Base-by-base conservation (phyloP, 2,797 vertebrate genomes). In the Phrynocephalus forsythii region DNA sequence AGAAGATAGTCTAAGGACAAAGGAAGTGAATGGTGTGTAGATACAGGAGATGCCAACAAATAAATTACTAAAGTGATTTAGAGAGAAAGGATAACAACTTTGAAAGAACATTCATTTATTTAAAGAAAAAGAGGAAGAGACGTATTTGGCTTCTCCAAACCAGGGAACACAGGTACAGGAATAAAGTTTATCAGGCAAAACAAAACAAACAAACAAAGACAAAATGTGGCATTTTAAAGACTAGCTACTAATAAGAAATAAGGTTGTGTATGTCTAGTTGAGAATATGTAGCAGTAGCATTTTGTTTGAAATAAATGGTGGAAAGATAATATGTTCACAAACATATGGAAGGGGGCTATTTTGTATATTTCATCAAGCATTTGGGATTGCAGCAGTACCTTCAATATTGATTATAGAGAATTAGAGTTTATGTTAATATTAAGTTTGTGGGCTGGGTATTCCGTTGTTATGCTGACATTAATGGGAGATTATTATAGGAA, bases 381-480 rank as follows among this genome's bases (percentile, higher is more conserved):
- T 30, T 79, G 56, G 78, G 28, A 79, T 63, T 22, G 60, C n/a
- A 80, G 10, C 52, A 63, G 11, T 30, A 71, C 20, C n/a, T 63
- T 30, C 52, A 8, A 3, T 33, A 38, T 16, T 28, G 26, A 38
- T 38, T 69, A 10, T 28, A 80, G 16, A 63, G 5, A 78, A 9
- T 60, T 86, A 9, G 79, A 79, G 52, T 44, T 13, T 80, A 72
- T 80, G 48, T 56, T 68, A 85, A 86, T 86, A 86, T 22, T 33
- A 18, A 60, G 16, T 3, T 38, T 73, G 33, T 28, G 33, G 48
- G 26, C 67, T 63, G 50, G 8, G 15, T 86, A 3, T 73, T 73
- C 24, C 69, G 66, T 75, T 75, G n/a, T 50, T 72, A 50, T 18
- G 33, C 56, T 56, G 30, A 67, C 30, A 30, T 68, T 16, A 52